These are phyloP conservation scores for Antedon bifida DNA, from an alignment of 35 echinoderm and acorn worm species.

Conservation along the genomic window DNA sequence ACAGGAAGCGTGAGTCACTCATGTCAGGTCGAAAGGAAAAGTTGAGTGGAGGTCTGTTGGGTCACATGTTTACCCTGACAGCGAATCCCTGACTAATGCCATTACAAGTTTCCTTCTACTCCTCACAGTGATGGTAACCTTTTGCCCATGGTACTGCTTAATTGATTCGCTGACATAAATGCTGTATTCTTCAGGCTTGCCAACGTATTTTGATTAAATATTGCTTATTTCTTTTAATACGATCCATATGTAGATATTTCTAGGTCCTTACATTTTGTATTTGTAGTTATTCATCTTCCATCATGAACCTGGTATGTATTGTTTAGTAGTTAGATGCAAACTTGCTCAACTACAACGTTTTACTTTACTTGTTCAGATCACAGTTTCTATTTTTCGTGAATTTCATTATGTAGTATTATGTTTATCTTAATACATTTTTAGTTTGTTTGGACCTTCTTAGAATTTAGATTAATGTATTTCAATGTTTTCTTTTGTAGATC, in stretches of 20 bases:
- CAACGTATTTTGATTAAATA: background rate
- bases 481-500: background rate
- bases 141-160: background rate
- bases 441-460: too few relatives aligned
- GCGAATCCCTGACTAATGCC: background rate
- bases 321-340: too few relatives aligned
- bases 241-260: background rate
- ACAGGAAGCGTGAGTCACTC: background rate
- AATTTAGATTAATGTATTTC: too few relatives aligned
- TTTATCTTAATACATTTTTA: too few relatives aligned
- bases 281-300: too few relatives aligned
- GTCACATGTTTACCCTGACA: background rate
- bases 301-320: too few relatives aligned
- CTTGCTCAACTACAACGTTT: too few relatives aligned
- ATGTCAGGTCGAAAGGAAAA: conserved; percentile 1
- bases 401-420: too few relatives aligned
- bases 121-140: background rate
- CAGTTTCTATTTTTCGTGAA: too few relatives aligned
- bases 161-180: background rate
- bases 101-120: background rate
- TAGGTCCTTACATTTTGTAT: background rate
- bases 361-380: too few relatives aligned
- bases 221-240: background rate
- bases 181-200: background rate
- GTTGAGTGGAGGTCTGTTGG: background rate